A percentile compares a stretch with the other conserved stretches of the same genome.
These are phyloP conservation scores for Falcaria lacertinaria DNA, from an alignment of 2,888 invertebrate genomes.

Conservation along the genomic window DNA sequence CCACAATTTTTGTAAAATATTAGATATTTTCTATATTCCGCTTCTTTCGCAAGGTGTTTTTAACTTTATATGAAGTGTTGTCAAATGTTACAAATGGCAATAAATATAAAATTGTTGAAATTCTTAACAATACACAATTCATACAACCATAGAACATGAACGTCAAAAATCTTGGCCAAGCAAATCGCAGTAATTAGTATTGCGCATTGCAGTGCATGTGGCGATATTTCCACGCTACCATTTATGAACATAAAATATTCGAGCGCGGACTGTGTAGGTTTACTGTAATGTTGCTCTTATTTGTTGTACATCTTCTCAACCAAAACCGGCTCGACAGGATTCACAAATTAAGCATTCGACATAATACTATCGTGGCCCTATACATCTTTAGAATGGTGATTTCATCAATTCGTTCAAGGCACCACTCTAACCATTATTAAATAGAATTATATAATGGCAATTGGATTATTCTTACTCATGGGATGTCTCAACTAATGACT, in stretches of 20 bases:
- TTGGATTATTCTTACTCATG: too few species aligned
- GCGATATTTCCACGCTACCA: constrained; percentile 7
- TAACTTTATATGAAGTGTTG: not conserved
- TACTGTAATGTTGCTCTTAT: constrained; percentile 19
- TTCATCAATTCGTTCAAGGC: constrained; percentile 1
- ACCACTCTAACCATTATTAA: not conserved
- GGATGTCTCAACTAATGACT: too few species aligned
- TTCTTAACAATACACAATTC: not conserved
- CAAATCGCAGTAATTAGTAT: constrained; percentile 1
- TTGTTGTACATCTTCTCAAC: constrained; percentile 42
- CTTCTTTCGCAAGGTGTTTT: not conserved
- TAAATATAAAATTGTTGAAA: not conserved
- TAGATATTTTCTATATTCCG: not conserved
- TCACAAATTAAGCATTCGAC: constrained; percentile 25
- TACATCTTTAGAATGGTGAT: constrained; percentile 8
- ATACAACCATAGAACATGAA: constrained; percentile 1
- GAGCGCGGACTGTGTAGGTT: constrained; percentile 4
- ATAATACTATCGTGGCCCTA: constrained; percentile 19
- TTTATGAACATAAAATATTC: constrained; percentile 17
- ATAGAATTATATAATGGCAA: too few species aligned
- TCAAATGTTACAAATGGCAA: not conserved
- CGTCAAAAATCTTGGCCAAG: not conserved
- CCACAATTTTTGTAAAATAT: too few species aligned
- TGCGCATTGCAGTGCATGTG: not conserved
- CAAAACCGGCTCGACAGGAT: constrained; percentile 50